A percentile compares a stretch with the other conserved stretches of the same genome.
Evolutionary conservation across 2,888 invertebrate genomes (phyloP).

Genomic region (Biston stratarius): DNA sequence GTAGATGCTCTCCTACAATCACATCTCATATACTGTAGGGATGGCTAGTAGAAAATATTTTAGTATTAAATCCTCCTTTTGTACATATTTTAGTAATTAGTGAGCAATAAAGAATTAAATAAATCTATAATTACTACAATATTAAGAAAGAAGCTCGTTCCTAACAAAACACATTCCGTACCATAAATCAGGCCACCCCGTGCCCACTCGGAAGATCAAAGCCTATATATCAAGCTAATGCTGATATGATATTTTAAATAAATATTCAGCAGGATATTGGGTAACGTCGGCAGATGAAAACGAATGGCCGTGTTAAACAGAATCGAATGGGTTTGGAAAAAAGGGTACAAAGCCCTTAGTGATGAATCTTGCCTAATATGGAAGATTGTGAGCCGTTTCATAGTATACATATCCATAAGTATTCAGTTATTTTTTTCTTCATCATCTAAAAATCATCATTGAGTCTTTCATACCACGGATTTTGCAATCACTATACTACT

Average conservation of each 20-base stretch:
- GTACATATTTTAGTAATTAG: too few relatives aligned
- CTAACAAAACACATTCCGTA: constrained; percentile 61
- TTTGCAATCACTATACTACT: too few relatives aligned
- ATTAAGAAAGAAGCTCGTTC: constrained; percentile 49
- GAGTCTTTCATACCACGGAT: too few relatives aligned
- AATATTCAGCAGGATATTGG: constrained; percentile 83
- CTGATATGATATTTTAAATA: constrained; percentile 86
- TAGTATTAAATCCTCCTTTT: too few relatives aligned
- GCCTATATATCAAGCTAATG: constrained; percentile 85
- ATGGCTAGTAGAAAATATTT: too few relatives aligned
- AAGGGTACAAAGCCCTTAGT: constrained; percentile 17
- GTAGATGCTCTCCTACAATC: too few relatives aligned
- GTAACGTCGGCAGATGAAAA: constrained; percentile 51
- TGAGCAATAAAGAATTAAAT: too few relatives aligned
- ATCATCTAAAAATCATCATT: neutral
- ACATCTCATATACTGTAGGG: too few relatives aligned
- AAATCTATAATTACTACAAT: neutral
- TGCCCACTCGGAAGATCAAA: constrained; percentile 74
- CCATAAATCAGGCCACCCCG: constrained; percentile 75
- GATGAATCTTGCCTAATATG: constrained; percentile 9
- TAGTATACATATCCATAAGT: neutral
- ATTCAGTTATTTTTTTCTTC: neutral
- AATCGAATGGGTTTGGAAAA: constrained; percentile 37
- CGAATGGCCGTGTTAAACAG: constrained; percentile 41
- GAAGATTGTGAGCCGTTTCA: constrained; percentile 6